Evolutionary conservation across 1,140 invertebrate genomes (phyloP), one percentile per base, ranked within the genome.

Genomic region (Bombus confusus): DNA sequence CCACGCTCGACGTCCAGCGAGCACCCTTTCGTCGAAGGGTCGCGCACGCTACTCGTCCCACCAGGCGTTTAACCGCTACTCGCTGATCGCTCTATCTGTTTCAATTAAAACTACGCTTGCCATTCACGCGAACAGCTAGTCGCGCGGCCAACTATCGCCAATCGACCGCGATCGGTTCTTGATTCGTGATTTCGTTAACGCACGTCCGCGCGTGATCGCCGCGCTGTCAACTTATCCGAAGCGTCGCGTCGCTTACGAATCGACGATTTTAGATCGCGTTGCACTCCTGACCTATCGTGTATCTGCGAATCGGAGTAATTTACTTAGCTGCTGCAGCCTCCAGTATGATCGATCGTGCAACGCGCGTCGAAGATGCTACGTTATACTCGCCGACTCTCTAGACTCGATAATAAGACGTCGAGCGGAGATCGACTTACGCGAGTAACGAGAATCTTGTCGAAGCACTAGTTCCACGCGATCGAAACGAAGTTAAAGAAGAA

Each of bases 51-150:
- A 69, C 41, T 68, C 34, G 74, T 78, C 57, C 80, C 80, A 69
- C 74, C 76, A 81, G 75, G 76, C 80, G 89, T 92, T 85, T 85
- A 85, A 91, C 92, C 90, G 83, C 83, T 85, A 91, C 83, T 90
- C 85, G 88, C 87, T 91, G 93, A 94, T 94, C 91, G 93, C 93
- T 94, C 93, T 94, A 94, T 94, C 93, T 93, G 93, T 94, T 94
- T 94, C 93, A 94, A 94, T 94, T 94, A 94, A 94, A 93, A 91
- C 80, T 88, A 76, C 85, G 85, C 87, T 57, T 69, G 43, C 37
- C 47, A 41, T 9, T 64, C 72, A 34, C 78, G 37, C 37, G 43
- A 28, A 15, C 15, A 3, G 64, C 41, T 31, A n/a, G 13, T 39
- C 39, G 76, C 10, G 3, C 18, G 41, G 28, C 5, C n/a, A 43